Evolutionary conservation across 2,113 vertebrate species (phyloP), one percentile per base, ranked within the genome.

Genomic region (Nycticebus coucang): DNA sequence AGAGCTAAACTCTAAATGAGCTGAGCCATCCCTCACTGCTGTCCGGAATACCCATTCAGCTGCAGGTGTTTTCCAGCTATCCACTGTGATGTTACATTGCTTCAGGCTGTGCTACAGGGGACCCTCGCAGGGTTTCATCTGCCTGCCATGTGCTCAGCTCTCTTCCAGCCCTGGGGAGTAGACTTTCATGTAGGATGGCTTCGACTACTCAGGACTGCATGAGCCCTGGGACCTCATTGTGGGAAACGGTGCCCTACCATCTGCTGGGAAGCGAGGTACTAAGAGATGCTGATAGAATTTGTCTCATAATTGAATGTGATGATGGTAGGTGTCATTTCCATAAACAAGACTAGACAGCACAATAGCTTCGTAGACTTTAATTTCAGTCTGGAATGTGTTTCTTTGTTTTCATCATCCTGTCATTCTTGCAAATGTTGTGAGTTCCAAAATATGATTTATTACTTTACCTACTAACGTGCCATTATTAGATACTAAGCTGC

Each of bases 401-500:
- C 91, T 97, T 96, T 96, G 93, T 97, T 96, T 96, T 97, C 85
- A 95, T 94, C 87, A 91, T 95, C n/a, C 84, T 97, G 96, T 93
- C 96, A 96, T 64, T 93, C 77, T 87, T 93, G 91, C 60, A 83
- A 94, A 68, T 91, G 91, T 74, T 93, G 89, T 53, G 64, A 93
- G 89, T 55, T 96, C 94, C 93, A 96, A 96, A 97, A 96, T 96
- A 96, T 96, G 96, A 97, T 97, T 96, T 97, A 97, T 97, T 96
- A 83, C 91, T 94, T 97, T 72, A 85, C 82, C 79, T 94, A 95
- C 75, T 94, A 89, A 97, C 91, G 88, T 72, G 89, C 35, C 86
- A 88, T 97, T 89, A 94, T 96, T 97, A 94, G 81, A 92, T 59
- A 81, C 75, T 87, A 79, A 92, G 91, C 88, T 96, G 96, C 94